Conservation (phyloP, 2,888 invertebrate genomes). For the Arctia plantaginis region DNA sequence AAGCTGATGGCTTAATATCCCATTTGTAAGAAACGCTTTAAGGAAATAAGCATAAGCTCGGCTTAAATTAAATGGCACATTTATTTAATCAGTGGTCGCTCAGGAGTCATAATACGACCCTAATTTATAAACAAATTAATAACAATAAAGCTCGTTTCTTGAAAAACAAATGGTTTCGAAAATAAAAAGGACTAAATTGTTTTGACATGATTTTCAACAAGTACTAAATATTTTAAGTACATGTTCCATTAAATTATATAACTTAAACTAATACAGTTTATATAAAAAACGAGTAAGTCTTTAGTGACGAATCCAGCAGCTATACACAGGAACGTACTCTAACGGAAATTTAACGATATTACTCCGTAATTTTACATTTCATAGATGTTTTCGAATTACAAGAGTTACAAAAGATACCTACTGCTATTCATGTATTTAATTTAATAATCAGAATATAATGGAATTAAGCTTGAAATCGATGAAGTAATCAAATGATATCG, state of each 20-base stretch:
- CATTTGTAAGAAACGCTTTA: neutral
- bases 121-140: neutral
- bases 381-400: too few relatives aligned
- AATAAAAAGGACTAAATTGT: neutral
- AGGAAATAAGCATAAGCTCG: neutral
- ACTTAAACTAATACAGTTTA: neutral
- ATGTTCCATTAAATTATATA: too few relatives aligned
- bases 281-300: neutral
- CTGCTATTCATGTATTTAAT: neutral
- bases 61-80: neutral
- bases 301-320: too few relatives aligned
- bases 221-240: neutral
- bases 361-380: too few relatives aligned
- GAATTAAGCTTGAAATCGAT: neutral
- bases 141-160: neutral
- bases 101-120: neutral
- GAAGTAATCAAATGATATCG: neutral
- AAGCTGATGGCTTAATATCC: neutral
- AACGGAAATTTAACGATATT: too few relatives aligned
- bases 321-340: too few relatives aligned
- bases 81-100: neutral
- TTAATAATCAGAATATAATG: neutral
- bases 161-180: neutral
- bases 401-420: neutral
- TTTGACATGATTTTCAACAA: neutral